Evolutionary conservation across 1,140 invertebrate species (phyloP).

Genomic region (Lamellibrachia luymesi): DNA sequence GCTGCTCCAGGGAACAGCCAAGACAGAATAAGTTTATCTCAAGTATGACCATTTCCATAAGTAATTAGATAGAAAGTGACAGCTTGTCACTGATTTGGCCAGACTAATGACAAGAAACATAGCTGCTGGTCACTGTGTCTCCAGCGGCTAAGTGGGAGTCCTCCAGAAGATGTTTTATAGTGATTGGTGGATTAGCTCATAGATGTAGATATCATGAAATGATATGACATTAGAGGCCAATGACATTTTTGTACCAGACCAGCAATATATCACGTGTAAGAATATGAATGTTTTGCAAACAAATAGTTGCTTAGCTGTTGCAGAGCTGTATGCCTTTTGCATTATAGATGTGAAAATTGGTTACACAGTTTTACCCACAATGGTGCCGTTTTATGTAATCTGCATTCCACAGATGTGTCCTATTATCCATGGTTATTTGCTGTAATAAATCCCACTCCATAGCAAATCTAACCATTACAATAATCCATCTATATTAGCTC

Average conservation of each 20-base stretch:
- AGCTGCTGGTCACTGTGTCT: neutral
- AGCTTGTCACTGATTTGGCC: neutral
- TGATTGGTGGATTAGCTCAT: neutral
- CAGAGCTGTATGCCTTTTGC: no score
- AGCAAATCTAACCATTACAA: neutral
- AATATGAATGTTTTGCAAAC: no score
- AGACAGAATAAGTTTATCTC: neutral
- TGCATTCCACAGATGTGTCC: neutral
- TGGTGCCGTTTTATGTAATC: neutral
- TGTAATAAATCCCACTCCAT: neutral
- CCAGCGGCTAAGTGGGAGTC: neutral
- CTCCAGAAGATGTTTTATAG: neutral
- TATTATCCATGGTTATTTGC: neutral
- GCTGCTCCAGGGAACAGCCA: neutral
- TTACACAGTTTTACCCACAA: neutral
- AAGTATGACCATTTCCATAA: neutral
- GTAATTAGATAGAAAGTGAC: neutral
- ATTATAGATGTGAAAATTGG: no score
- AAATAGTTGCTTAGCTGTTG: no score
- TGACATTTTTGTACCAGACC: no score
- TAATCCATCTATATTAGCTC: neutral
- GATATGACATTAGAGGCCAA: neutral
- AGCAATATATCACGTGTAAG: no score
- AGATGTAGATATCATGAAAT: neutral
- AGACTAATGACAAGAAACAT: conserved; percentile 2